Base-by-base conservation (phyloP, 2,797 vertebrate genomes). In the Neosilurus mollespiculum region DNA sequence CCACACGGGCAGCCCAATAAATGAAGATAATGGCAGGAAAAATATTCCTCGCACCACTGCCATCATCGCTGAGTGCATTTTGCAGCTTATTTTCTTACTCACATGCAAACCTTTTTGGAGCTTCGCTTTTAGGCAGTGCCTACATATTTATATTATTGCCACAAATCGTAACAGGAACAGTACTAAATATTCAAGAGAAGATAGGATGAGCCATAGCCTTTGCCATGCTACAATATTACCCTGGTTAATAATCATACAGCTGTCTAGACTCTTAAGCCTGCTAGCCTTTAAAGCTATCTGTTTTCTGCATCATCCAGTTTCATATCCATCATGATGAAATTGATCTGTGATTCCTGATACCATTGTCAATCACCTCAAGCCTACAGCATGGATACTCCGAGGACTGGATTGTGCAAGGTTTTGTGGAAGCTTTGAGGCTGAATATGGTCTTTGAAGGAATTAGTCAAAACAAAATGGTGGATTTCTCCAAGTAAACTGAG, bases 161-260 rank as follows among this genome's bases (percentile, higher is more conserved):
- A 43, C 43, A 43, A 5, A 30, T 30, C 30, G 30, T 30, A 30
- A 30, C 30, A 30, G 22, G 34, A 77, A n/a, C 8, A 15, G 75
- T 43, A 20, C 20, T 37, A 8, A 22, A 26, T 49, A 30, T 61
- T 61, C 4, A 37, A 34, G 58, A 61, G 75, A 76, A 22, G 37
- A 51, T 49, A 20, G 51, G 59, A 64, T 9, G 18, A 43, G 30
- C 54, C 2, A 65, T 24, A 53, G 30, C 81, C 53, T 62, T 86
- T 73, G 61, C 80, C 65, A 49, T 77, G 49, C 59, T 72, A 34
- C 14, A 69, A 78, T 81, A 9, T 83, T 62, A 58, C 30, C 49
- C 66, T 84, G 76, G 83, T 89, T 87, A 89, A 88, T 87, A 75
- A 86, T 86, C 65, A 83, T 81, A 86, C 85, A 61, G 76, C 54